phyloP scores from a whole-genome alignment of 1,140 invertebrate genomes.

The Aphidius gifuensis region DNA sequence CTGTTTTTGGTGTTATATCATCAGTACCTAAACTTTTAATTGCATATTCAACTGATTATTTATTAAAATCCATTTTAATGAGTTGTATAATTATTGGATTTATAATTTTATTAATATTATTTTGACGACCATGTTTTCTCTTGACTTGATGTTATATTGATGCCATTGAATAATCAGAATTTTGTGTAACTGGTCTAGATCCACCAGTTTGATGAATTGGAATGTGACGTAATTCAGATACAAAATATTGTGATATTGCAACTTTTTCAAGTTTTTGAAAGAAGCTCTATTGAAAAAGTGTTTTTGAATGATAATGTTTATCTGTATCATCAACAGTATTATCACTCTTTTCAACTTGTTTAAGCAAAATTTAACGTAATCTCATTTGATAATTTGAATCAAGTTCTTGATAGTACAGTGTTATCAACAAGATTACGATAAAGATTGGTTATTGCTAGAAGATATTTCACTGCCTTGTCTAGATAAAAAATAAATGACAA shows the following conservation, averaged over 20 bases:
- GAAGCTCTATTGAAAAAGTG: conserved; percentile 70
- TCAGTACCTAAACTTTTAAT: conserved; percentile 70
- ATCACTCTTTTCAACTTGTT: conserved; percentile 41
- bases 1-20: conserved; percentile 64
- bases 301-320: too few species aligned
- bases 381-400: conserved; percentile 67
- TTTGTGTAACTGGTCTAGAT: conserved; percentile 55
- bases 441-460: too few species aligned
- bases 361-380: conserved; percentile 65
- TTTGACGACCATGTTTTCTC: conserved; percentile 41
- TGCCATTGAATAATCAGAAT: conserved; percentile 55
- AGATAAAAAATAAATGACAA: too few species aligned
- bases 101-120: conserved; percentile 35
- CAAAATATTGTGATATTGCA: conserved; percentile 77
- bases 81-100: conserved; percentile 70
- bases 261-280: conserved; percentile 80
- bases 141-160: conserved; percentile 54
- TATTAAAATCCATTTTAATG: conserved; percentile 90
- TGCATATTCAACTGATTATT: conserved; percentile 77
- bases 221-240: conserved; percentile 60
- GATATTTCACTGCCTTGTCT: too few species aligned
- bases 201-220: conserved; percentile 38
- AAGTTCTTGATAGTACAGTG: conserved; percentile 66
- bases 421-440: too few species aligned
- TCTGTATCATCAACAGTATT: conserved; percentile 50